phyloP scores from a whole-genome alignment of 2,113 vertebrate genomes.

The Sitta europaea region DNA sequence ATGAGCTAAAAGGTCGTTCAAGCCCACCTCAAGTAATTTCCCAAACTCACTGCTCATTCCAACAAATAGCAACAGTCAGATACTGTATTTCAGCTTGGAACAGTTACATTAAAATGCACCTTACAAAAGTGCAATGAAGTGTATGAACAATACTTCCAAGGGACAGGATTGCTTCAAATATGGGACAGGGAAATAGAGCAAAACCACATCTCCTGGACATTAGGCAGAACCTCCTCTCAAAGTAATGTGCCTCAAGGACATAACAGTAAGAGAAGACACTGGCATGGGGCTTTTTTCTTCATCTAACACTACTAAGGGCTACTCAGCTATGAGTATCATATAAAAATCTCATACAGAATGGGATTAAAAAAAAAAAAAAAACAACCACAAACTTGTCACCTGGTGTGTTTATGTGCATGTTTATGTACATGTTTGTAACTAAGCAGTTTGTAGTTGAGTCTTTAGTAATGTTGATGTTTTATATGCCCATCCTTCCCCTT shows the following conservation, averaged over 20 bases:
- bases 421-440: neutral
- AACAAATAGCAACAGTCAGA: neutral
- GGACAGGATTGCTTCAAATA: neutral
- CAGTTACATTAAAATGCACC: neutral
- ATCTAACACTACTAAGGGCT: neutral
- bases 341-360: neutral
- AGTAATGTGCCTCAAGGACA: neutral
- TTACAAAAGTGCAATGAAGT: neutral
- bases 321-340: neutral
- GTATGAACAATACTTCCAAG: neutral
- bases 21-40: neutral
- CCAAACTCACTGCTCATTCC: neutral
- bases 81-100: neutral
- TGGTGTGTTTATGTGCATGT: neutral
- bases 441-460: neutral
- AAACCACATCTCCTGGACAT: neutral
- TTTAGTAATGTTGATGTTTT: neutral
- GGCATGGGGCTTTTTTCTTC: fast-evolving
- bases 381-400: neutral
- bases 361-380: neutral
- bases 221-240: neutral
- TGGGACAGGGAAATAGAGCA: neutral
- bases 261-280: neutral
- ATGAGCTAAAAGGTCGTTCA: neutral
- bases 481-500: fast-evolving